Evolutionary conservation across 1,140 invertebrate species (phyloP), one percentile per base, ranked within the genome.

Genomic region (Pentalonia nigronervosa): DNA sequence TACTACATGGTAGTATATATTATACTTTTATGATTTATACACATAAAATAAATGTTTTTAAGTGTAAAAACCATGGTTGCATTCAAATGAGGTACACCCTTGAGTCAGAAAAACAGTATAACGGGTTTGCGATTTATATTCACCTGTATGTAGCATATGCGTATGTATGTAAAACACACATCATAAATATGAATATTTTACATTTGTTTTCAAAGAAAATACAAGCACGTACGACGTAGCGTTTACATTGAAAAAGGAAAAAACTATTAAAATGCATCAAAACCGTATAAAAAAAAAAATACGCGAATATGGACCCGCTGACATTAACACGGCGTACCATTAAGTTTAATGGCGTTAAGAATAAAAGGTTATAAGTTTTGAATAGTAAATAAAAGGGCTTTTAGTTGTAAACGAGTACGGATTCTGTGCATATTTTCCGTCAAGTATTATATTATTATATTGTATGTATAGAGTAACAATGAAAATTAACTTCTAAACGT

Each of bases 301-400:
- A 76, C 60, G 60, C 17, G 60, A 11, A 88, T 50, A 48, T 88
- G n/a, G 47, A 53, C n/a, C 34, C 47, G 47, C 86, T 87, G 86
- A 87, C 86, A 87, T 34, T n/a, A 88, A 88, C 48, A 88, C 47
- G 87, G 48, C 7, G n/a, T 84, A 23, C 87, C 48, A 53, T 88
- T 88, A 53, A 88, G 21, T 88, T 88, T 88, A 50, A 88, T 88
- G 87, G 87, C 47, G 87, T 88, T 50, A 88, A 88, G 48, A 88
- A 88, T 88, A 88, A 88, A 88, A 23, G 87, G 48, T 88, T 88
- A 48, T 53, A 34, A 88, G 87, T 88, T 88, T 50, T 88, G n/a
- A 34, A 88, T 53, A 41, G 48, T n/a, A 84, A 9, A 41, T 86
- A 88, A 48, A n/a, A 88, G 48, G 87, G 87, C n/a, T 88, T 88